These are phyloP conservation scores for Sesia apiformis DNA, from an alignment of 2,888 invertebrate species.

Conservation along the genomic window DNA sequence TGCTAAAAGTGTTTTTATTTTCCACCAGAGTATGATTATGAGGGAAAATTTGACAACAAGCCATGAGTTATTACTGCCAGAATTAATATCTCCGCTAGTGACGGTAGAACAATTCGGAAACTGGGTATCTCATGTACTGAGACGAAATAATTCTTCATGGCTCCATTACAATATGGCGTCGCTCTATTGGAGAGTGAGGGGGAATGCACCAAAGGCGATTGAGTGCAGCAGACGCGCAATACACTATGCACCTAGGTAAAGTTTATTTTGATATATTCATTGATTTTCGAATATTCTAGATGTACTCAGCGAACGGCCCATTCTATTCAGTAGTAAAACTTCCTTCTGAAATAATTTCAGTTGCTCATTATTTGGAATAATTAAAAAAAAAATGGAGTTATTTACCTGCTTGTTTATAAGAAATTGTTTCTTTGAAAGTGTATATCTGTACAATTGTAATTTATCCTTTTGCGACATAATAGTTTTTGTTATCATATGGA, in stretches of 20 bases:
- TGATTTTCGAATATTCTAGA: no score
- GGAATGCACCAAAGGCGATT: conserved; percentile 83
- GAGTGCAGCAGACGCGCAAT: conserved; percentile 86
- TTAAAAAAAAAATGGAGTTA: no score
- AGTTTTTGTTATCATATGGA: no score
- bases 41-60: conserved; percentile 42
- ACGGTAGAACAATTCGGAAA: conserved; percentile 70
- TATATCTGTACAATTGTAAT: no score
- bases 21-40: conserved; percentile 44
- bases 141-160: conserved; percentile 83
- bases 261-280: neutral
- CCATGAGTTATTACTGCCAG: conserved; percentile 35
- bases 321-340: no score
- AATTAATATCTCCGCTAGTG: conserved; percentile 37
- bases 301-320: no score
- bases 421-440: no score
- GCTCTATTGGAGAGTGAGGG: conserved; percentile 84
- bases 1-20: no score
- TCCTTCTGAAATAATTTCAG: neutral
- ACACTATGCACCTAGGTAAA: conserved; percentile 81
- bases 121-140: conserved; percentile 76
- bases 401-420: no score
- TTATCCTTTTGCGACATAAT: no score
- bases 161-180: conserved; percentile 85
- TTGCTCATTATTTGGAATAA: neutral